Evolutionary conservation across 1,140 invertebrate species (phyloP).

Genomic region (Notospermus geniculatus): DNA sequence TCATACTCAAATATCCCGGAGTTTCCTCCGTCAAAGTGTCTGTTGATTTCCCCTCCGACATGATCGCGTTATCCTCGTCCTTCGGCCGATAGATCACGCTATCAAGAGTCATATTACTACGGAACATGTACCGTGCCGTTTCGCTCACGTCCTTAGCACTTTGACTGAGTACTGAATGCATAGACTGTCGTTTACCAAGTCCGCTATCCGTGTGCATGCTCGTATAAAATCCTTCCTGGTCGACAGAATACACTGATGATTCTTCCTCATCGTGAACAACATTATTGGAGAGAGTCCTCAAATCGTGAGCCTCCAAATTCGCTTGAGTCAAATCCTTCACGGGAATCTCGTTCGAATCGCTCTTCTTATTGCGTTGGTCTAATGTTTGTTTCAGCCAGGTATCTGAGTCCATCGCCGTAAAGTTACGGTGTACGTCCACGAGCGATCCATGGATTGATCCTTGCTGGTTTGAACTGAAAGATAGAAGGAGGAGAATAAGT

Average conservation of each 20-base stretch:
- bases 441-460: background rate
- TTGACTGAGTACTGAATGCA: no score
- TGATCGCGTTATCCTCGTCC: no score
- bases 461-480: no score
- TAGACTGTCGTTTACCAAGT: background rate
- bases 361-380: background rate
- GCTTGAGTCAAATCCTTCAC: background rate
- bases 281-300: background rate
- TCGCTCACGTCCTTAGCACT: no score
- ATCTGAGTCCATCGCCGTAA: slow-evolving; percentile 1
- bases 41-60: no score
- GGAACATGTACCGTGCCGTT: no score
- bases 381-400: slow-evolving; percentile 5
- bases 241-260: slow-evolving; percentile 1
- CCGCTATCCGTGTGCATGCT: slow-evolving; percentile 9
- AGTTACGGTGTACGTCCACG: background rate
- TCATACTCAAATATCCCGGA: no score
- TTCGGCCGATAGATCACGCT: no score
- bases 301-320: background rate
- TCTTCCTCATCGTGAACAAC: slow-evolving; percentile 1
- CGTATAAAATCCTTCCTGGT: slow-evolving; percentile 10
- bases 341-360: background rate
- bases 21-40: no score
- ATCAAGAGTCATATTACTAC: no score
- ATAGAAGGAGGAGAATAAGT: no score